These are phyloP conservation scores for Drosophila nasuta DNA, from an alignment of 1,140 invertebrate genomes.

Conservation along the genomic window DNA sequence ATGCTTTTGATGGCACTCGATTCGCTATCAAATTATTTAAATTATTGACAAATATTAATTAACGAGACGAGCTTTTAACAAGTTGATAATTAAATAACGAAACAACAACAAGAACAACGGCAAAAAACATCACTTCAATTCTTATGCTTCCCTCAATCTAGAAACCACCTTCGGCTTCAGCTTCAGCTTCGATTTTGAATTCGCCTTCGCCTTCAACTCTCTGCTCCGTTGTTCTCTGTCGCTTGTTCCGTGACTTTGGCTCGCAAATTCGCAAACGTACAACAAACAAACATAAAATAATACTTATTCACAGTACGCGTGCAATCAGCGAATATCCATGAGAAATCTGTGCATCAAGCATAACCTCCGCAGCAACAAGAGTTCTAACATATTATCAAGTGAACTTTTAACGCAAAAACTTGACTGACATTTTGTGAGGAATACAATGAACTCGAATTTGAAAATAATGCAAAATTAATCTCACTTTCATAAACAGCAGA, in stretches of 20 bases:
- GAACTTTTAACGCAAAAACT: too few relatives aligned
- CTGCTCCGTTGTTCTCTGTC: background rate
- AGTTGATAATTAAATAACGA: constrained; percentile 38
- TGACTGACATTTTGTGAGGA: too few relatives aligned
- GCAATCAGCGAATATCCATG: constrained; percentile 8
- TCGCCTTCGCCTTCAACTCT: too few relatives aligned
- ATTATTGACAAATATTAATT: constrained; percentile 36
- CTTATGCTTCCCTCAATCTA: background rate
- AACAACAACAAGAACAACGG: too few relatives aligned
- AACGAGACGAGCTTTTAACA: constrained; percentile 25
- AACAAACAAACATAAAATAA: background rate
- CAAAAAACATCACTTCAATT: background rate
- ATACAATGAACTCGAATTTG: too few relatives aligned
- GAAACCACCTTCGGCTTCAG: background rate
- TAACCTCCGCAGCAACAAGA: background rate
- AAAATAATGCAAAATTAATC: too few relatives aligned
- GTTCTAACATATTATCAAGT: background rate
- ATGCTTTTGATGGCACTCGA: constrained; percentile 9
- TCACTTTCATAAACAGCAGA: too few relatives aligned
- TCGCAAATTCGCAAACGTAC: background rate
- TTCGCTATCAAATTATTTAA: constrained; percentile 19
- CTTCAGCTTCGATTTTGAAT: constrained; percentile 7
- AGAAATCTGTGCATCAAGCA: constrained; percentile 18
- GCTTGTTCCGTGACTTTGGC: constrained; percentile 17
- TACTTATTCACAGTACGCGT: constrained; percentile 3